Base-by-base conservation (phyloP, 2,797 vertebrate genomes). In the Monodelphis domestica region DNA sequence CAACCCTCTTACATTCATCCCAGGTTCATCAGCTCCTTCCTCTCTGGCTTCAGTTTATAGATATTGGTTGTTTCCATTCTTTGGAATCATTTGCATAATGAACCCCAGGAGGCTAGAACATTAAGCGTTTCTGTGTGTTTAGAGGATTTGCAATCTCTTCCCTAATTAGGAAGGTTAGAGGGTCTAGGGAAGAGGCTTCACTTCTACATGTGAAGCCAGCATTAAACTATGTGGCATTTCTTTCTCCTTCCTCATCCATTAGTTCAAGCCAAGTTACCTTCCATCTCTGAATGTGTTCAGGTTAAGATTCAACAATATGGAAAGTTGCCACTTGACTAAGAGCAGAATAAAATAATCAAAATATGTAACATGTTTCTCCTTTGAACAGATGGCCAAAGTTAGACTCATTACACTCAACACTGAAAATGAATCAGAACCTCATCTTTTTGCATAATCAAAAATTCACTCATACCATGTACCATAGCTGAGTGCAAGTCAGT, bases 161-260 rank as follows among this genome's bases (percentile, higher is more conserved):
- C 57, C 95, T 97, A 97, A 98, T 97, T 96, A 97, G 95, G 87
- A 92, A 93, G 54, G 95, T 96, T 96, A 97, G 26, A 96, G 97
- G 97, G 94, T 94, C 53, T 93, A 55, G 94, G 45, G 90, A 24
- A 93, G 94, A 95, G 93, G 63, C 96, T 96, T 59, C 87, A 59
- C 95, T 94, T 91, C 94, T 54, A 91, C 4, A 92, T 88, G 94
- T 70, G 92, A 92, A 93, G 55, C 55, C 1, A 2, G 94, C 87
- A 33, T 45, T 0, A 45, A 91, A 91, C 95, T 97, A 96, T 95
- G 88, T 90, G 92, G 56, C 53, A 59, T 57, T 63, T 52, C n/a
- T 87, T 52, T 89, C 90, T 53, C 56, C 45, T 63, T 30, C 45
- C 63, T 89, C 87, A 0, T 5, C 92, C 50, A 53, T 4, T 89